A percentile compares a stretch with the other conserved stretches of the same genome.
Conservation (phyloP, 2,113 vertebrate genomes). For the Pteronura brasiliensis region DNA sequence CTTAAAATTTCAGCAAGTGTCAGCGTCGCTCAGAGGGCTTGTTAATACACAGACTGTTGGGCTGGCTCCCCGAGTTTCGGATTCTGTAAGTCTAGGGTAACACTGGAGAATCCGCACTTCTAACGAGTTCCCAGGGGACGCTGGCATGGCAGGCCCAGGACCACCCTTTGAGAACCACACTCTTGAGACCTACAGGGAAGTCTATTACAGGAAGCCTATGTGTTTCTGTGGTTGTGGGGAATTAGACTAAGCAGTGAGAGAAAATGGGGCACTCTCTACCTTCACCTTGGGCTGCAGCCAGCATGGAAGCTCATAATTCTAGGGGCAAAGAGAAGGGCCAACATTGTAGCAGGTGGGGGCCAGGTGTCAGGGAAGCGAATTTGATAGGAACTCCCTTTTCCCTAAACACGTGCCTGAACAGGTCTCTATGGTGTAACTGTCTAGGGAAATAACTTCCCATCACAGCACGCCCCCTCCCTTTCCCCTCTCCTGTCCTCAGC, state of each 20-base stretch:
- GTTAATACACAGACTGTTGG: neutral
- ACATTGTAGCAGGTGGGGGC: neutral
- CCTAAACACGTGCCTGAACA: neutral
- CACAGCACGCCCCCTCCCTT: neutral
- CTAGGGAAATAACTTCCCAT: neutral
- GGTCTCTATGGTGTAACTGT: neutral
- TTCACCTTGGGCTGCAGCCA: neutral
- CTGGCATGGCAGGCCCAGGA: neutral
- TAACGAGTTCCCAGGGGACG: neutral
- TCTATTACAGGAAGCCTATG: neutral
- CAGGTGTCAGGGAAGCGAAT: neutral
- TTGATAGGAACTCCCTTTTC: neutral
- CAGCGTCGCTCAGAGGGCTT: neutral
- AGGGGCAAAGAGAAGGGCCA: neutral
- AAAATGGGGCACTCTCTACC: neutral
- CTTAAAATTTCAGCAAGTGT: neutral
- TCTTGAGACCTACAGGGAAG: neutral
- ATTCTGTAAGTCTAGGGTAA: neutral
- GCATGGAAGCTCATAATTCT: neutral
- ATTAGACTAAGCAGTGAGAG: neutral
- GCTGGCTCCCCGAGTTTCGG: neutral
- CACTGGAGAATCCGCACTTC: neutral
- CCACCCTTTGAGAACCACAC: neutral
- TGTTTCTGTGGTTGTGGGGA: neutral
- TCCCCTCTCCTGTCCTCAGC: neutral